Conservation (phyloP, 2,797 vertebrate genomes). For the Chromobotia macracanthus region DNA sequence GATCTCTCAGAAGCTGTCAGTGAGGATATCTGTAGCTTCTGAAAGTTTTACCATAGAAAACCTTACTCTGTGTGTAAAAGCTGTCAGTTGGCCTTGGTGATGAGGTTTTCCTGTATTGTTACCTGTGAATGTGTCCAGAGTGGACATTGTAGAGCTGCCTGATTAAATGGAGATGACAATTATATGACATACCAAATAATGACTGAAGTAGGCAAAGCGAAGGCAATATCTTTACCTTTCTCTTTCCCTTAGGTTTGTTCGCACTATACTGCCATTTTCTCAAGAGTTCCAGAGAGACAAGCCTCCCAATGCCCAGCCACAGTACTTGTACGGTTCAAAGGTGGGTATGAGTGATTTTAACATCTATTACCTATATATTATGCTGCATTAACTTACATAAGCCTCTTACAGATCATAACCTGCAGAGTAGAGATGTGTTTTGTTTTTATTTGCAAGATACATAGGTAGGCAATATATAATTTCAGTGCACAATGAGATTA, state of each 20-base stretch:
- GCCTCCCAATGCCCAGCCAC: conserved; percentile 94
- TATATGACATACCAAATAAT: not conserved
- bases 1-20: not conserved
- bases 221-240: not conserved
- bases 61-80: not conserved
- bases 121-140: not conserved
- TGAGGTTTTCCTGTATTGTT: conserved; percentile 11
- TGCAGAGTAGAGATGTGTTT: not conserved
- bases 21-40: not conserved
- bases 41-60: not conserved
- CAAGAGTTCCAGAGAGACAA: conserved; percentile 99
- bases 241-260: conserved; percentile 84
- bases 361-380: not conserved
- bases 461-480: not conserved
- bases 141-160: conserved; percentile 8
- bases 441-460: too few species aligned
- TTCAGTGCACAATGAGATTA: not conserved
- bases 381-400: not conserved
- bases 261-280: conserved; percentile 94
- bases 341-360: conserved; percentile 68
- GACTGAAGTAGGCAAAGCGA: not conserved
- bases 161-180: not conserved
- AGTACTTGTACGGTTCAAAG: conserved; percentile 96
- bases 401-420: not conserved
- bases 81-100: not conserved